A percentile compares a stretch with the other conserved stretches of the same genome.
These are phyloP conservation scores for Syritta pipiens DNA, from an alignment of 2,888 invertebrate genomes.

Conservation along the genomic window DNA sequence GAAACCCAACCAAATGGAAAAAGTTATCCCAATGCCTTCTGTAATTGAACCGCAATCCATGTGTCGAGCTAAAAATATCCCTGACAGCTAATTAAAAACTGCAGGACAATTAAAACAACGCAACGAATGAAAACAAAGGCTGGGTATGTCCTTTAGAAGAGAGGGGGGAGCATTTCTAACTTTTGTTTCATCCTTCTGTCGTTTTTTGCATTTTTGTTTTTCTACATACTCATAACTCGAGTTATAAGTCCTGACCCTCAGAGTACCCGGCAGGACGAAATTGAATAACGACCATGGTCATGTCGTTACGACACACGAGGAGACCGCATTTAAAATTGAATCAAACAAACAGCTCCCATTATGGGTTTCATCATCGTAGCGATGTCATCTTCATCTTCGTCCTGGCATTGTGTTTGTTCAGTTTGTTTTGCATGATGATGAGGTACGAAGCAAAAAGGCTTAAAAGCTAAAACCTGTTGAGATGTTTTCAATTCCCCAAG, in stretches of 20 bases:
- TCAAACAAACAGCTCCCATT: conserved; percentile 22
- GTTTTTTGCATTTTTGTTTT: no score
- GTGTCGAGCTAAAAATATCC: conserved; percentile 18
- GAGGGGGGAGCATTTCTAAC: neutral
- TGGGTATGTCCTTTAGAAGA: neutral
- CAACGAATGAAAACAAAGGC: conserved; percentile 19
- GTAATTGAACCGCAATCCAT: conserved; percentile 39
- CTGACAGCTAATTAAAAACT: conserved; percentile 42
- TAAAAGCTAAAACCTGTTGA: conserved; percentile 80
- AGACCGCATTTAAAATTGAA: conserved; percentile 42
- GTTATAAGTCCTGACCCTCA: no score
- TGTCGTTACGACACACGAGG: neutral
- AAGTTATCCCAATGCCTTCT: neutral
- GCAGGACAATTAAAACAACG: conserved; percentile 8
- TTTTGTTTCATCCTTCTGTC: conserved; percentile 7
- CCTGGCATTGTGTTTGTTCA: conserved; percentile 23
- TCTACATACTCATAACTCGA: no score
- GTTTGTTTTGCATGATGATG: conserved; percentile 43
- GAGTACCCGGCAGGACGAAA: no score
- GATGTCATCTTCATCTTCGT: conserved; percentile 44
- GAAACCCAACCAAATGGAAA: conserved; percentile 12
- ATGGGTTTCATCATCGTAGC: conserved; percentile 28
- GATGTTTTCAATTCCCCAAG: conserved; percentile 78
- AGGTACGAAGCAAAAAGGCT: conserved; percentile 61
- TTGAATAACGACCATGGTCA: no score